Evolutionary conservation across 2,888 invertebrate genomes (phyloP).

Genomic region (Drosophila borborema): DNA sequence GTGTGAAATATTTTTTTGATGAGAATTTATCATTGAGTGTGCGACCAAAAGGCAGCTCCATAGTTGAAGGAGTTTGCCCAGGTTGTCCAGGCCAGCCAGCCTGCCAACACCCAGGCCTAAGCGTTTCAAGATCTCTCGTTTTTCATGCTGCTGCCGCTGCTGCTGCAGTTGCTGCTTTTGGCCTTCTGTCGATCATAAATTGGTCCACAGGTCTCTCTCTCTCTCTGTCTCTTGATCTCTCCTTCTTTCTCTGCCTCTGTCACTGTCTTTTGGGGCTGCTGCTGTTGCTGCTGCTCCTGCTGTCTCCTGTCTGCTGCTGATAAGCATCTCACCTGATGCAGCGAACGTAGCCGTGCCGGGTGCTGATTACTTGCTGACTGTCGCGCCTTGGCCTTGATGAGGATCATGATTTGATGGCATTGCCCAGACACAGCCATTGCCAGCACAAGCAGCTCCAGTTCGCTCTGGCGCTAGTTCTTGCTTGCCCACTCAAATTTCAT

Average conservation of each 20-base stretch:
- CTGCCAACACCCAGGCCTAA: conserved; percentile 55
- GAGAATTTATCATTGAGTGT: conserved; percentile 77
- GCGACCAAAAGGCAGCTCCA: conserved; percentile 29
- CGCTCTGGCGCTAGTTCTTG: conserved; percentile 42
- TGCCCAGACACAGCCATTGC: conserved; percentile 28
- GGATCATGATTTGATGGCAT: conserved; percentile 63
- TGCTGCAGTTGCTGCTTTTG: conserved; percentile 42
- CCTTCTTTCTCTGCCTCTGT: not conserved
- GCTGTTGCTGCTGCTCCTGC: conserved; percentile 25
- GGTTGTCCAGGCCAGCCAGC: conserved; percentile 4
- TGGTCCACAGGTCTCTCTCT: conserved; percentile 53
- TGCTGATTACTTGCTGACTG: conserved; percentile 71
- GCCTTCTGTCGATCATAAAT: conserved; percentile 77
- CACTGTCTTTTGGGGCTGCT: conserved; percentile 14
- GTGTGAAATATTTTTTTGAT: conserved; percentile 80
- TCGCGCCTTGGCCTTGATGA: conserved; percentile 72
- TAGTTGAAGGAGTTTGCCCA: conserved; percentile 14
- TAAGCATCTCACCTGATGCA: conserved; percentile 63
- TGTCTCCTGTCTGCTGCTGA: conserved; percentile 62
- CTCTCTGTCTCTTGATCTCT: not conserved
- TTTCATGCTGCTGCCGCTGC: conserved; percentile 35
- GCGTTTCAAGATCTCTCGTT: conserved; percentile 17
- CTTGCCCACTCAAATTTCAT: conserved; percentile 67
- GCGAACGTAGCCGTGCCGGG: conserved; percentile 35
- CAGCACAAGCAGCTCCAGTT: conserved; percentile 2